These are phyloP conservation scores for Psilanteris sp. DNA, from an alignment of 1,140 invertebrate species.

Conservation along the genomic window DNA sequence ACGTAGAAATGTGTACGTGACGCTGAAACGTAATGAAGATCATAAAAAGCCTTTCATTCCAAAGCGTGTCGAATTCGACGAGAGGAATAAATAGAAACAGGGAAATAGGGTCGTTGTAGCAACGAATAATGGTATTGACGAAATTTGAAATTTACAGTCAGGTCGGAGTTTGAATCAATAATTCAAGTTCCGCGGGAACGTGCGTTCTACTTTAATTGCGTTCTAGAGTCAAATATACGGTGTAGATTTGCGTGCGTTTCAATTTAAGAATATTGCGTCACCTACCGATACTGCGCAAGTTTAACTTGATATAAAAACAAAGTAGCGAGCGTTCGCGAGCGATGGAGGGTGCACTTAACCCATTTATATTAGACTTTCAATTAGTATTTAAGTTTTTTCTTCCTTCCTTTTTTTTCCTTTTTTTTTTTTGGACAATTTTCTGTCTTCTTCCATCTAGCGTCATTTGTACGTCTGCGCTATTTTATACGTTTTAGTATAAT, in stretches of 20 bases:
- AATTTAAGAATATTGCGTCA: slow-evolving; percentile 8
- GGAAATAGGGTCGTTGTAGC: slow-evolving; percentile 15
- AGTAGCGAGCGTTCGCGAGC: background rate
- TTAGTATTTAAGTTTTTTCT: slow-evolving; percentile 43
- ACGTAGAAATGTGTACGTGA: slow-evolving; percentile 47
- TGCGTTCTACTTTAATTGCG: slow-evolving; percentile 24
- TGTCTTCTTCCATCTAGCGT: slow-evolving; percentile 6
- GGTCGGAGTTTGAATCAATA: slow-evolving; percentile 15
- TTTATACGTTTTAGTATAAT: slow-evolving; percentile 65
- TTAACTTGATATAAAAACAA: slow-evolving; percentile 12
- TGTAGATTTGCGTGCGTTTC: background rate
- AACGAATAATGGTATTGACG: slow-evolving; percentile 24
- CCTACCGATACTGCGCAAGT: background rate
- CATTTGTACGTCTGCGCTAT: slow-evolving; percentile 28
- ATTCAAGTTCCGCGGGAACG: slow-evolving; percentile 1
- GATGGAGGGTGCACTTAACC: background rate
- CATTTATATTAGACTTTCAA: slow-evolving; percentile 27
- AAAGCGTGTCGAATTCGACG: slow-evolving; percentile 7
- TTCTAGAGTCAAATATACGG: background rate
- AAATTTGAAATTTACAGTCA: slow-evolving; percentile 22
- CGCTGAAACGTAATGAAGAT: slow-evolving; percentile 39
- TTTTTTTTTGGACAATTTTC: too few relatives aligned
- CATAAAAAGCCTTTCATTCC: slow-evolving; percentile 41
- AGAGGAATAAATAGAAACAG: slow-evolving; percentile 32
- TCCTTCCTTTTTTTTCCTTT: too few relatives aligned